Percentiles rank a stretch among this genome's conserved stretches.
Evolutionary conservation across 2,888 invertebrate species (phyloP).

Genomic region (Drosophila greeni): DNA sequence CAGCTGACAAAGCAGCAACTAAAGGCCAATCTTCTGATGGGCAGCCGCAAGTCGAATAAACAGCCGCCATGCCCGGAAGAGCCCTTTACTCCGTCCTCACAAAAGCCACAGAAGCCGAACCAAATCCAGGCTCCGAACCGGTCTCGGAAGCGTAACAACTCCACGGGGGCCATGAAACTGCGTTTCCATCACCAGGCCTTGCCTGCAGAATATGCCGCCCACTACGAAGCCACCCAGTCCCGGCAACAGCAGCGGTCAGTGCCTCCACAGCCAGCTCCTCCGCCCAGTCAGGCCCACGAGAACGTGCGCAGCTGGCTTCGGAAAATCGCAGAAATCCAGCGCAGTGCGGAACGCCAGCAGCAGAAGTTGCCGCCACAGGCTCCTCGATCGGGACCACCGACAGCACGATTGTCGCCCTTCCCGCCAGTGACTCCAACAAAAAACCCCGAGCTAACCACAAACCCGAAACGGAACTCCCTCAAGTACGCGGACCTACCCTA

Average conservation of each 20-base stretch:
- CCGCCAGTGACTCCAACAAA: neutral
- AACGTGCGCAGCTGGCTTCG: constrained; percentile 87
- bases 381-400: neutral
- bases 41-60: constrained; percentile 52
- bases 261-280: constrained; percentile 52
- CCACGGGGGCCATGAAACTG: constrained; percentile 83
- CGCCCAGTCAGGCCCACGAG: constrained; percentile 81
- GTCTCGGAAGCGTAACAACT: constrained; percentile 43
- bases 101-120: constrained; percentile 7
- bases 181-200: constrained; percentile 90
- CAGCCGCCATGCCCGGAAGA: constrained; percentile 16
- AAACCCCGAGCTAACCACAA: constrained; percentile 1
- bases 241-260: constrained; percentile 78
- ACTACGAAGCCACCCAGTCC: constrained; percentile 86
- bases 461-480: constrained; percentile 79
- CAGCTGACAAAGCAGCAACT: constrained; percentile 74
- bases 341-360: constrained; percentile 69
- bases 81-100: constrained; percentile 1
- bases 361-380: constrained; percentile 21
- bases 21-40: constrained; percentile 72
- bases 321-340: constrained; percentile 86
- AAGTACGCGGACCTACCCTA: constrained; percentile 92
- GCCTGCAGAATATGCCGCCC: constrained; percentile 88
- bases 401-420: constrained; percentile 9
- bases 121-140: constrained; percentile 6